Evolutionary conservation across 2,797 vertebrate species (phyloP).

Genomic region (Sciaenops ocellatus): DNA sequence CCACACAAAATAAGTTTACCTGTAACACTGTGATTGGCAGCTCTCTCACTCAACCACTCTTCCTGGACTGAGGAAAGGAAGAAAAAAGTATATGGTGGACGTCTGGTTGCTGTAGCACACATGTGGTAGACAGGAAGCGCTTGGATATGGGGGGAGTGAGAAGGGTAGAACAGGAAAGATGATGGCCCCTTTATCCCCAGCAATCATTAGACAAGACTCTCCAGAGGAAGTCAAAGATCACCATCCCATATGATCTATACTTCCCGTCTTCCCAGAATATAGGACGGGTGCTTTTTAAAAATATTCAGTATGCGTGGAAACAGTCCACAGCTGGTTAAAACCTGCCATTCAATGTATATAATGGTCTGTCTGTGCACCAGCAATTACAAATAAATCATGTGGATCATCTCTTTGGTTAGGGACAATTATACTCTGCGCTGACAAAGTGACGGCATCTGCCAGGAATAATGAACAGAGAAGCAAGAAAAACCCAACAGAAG

Average conservation of each 20-base stretch:
- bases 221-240: slow-evolving; percentile 77
- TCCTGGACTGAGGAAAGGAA: slow-evolving; percentile 39
- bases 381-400: slow-evolving; percentile 66
- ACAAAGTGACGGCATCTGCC: slow-evolving; percentile 51
- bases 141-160: not conserved
- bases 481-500: slow-evolving; percentile 26
- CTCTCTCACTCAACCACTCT: slow-evolving; percentile 34
- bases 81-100: slow-evolving; percentile 3
- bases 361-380: slow-evolving; percentile 61
- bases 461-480: slow-evolving; percentile 46
- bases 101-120: slow-evolving; percentile 48
- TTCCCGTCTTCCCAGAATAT: slow-evolving; percentile 64
- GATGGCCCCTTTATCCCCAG: slow-evolving; percentile 71
- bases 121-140: slow-evolving; percentile 75
- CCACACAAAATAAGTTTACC: not conserved
- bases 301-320: slow-evolving; percentile 44
- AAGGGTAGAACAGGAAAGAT: slow-evolving; percentile 43
- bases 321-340: slow-evolving; percentile 63
- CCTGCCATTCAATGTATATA: slow-evolving; percentile 58
- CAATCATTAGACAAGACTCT: slow-evolving; percentile 73
- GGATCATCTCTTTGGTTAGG: slow-evolving; percentile 62
- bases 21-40: slow-evolving; percentile 47
- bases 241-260: slow-evolving; percentile 67
- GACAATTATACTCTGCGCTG: slow-evolving; percentile 43
- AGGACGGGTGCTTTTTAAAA: slow-evolving; percentile 43